These are phyloP conservation scores for Acarapis woodi DNA, from an alignment of 1,140 invertebrate genomes.

Conservation along the genomic window DNA sequence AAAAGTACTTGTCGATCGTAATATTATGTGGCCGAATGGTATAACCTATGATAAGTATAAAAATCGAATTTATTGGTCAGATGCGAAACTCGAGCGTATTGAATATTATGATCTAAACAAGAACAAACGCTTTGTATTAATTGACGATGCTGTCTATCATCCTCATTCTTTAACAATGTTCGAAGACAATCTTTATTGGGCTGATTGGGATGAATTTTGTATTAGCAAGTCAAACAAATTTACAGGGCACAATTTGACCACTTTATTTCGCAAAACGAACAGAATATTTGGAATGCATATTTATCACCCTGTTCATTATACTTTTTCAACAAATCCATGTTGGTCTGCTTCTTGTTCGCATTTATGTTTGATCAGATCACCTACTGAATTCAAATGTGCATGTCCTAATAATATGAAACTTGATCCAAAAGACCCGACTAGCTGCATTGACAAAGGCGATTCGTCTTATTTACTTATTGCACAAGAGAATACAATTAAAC, in stretches of 20 bases:
- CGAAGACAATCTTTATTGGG: slow-evolving; percentile 61
- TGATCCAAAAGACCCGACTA: slow-evolving; percentile 13
- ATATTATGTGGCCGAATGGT: slow-evolving; percentile 34
- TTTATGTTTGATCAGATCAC: slow-evolving; percentile 39
- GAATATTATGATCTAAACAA: slow-evolving; percentile 25
- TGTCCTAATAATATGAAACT: slow-evolving; percentile 38
- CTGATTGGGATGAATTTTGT: slow-evolving; percentile 29
- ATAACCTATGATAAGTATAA: slow-evolving; percentile 25
- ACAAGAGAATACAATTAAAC: slow-evolving; percentile 5
- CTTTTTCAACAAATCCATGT: slow-evolving; percentile 29
- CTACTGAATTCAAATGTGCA: slow-evolving; percentile 30
- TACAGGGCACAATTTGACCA: slow-evolving; percentile 25
- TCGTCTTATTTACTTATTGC: slow-evolving; percentile 7
- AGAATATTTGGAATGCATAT: slow-evolving; percentile 18
- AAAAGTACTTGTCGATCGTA: slow-evolving; percentile 19
- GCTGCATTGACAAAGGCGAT: slow-evolving; percentile 16
- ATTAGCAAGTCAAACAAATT: slow-evolving; percentile 14
- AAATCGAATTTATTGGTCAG: slow-evolving; percentile 23
- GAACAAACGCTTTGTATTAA: slow-evolving; percentile 14
- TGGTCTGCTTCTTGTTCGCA: slow-evolving; percentile 32
- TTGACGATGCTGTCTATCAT: slow-evolving; percentile 9
- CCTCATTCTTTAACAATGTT: slow-evolving; percentile 46
- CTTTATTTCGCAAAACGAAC: slow-evolving; percentile 16
- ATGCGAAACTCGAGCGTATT: slow-evolving; percentile 22
- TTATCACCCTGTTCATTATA: slow-evolving; percentile 19